A percentile compares a stretch with the other conserved stretches of the same genome.
Conservation (phyloP, 2,113 vertebrate genomes). For the Psittacara wagleri region DNA sequence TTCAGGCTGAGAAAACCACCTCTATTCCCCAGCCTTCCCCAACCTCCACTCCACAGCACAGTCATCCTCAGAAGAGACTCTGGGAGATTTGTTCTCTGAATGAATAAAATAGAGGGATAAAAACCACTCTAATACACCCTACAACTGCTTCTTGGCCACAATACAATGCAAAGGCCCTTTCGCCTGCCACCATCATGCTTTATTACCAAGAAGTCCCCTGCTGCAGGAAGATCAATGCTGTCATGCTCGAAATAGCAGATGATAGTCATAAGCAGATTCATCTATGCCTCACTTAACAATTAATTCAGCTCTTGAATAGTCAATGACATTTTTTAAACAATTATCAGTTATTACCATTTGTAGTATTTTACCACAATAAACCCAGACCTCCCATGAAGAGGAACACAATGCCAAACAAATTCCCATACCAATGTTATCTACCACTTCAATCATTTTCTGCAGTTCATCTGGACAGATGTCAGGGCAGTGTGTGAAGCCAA, state of each 20-base stretch:
- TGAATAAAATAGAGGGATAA: neutral
- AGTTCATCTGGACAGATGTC: slow-evolving; percentile 97
- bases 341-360: neutral
- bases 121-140: neutral
- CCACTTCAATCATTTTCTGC: slow-evolving; percentile 94
- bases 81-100: neutral
- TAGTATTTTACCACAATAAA: neutral
- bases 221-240: neutral
- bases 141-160: neutral
- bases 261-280: neutral
- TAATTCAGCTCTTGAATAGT: neutral
- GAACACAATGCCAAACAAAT: slow-evolving; percentile 55
- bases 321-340: neutral
- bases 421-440: slow-evolving; percentile 89
- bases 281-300: neutral
- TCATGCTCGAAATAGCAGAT: neutral
- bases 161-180: neutral
- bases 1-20: neutral
- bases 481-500: slow-evolving; percentile 97
- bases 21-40: neutral
- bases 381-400: neutral
- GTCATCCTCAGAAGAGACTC: neutral
- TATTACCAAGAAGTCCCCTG: neutral
- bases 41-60: neutral
- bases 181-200: neutral